A percentile compares a stretch with the other conserved stretches of the same genome.
Evolutionary conservation across 2,888 invertebrate species (phyloP).

Genomic region (Willowsia nigromaculata): DNA sequence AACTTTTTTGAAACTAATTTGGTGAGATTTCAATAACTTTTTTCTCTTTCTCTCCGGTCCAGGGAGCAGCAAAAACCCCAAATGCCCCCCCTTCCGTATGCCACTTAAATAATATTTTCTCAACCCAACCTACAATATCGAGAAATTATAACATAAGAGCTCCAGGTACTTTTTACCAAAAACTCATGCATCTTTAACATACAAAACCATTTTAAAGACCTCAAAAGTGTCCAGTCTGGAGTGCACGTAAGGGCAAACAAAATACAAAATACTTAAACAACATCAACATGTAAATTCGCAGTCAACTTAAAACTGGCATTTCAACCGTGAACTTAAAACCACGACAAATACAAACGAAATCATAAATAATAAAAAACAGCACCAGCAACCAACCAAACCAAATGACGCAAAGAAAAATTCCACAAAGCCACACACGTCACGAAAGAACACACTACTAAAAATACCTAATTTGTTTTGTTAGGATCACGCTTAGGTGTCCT

Average conservation of each 20-base stretch:
- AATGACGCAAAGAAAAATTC: slow-evolving; percentile 44
- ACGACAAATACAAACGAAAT: slow-evolving; percentile 11
- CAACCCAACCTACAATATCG: slow-evolving; percentile 44
- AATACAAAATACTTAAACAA: background rate
- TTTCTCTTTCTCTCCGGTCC: no score
- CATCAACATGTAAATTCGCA: background rate
- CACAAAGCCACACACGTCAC: slow-evolving; percentile 49
- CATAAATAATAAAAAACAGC: slow-evolving; percentile 21
- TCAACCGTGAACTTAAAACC: slow-evolving; percentile 15
- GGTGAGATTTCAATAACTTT: no score
- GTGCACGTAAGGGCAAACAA: slow-evolving; percentile 3
- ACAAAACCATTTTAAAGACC: background rate
- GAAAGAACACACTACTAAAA: slow-evolving; percentile 42
- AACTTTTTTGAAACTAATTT: no score
- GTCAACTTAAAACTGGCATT: slow-evolving; percentile 11
- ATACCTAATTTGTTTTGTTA: slow-evolving; percentile 70
- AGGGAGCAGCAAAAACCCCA: no score
- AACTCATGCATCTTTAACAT: slow-evolving; percentile 6
- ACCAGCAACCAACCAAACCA: slow-evolving; percentile 31
- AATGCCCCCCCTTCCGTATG: no score
- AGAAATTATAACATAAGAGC: background rate
- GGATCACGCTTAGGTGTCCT: slow-evolving; percentile 80
- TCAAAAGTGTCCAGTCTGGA: background rate
- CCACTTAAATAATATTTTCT: background rate
- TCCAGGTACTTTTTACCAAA: background rate